Base-by-base conservation (phyloP, 2,888 invertebrate species). In the Stegana nigrithorax region DNA sequence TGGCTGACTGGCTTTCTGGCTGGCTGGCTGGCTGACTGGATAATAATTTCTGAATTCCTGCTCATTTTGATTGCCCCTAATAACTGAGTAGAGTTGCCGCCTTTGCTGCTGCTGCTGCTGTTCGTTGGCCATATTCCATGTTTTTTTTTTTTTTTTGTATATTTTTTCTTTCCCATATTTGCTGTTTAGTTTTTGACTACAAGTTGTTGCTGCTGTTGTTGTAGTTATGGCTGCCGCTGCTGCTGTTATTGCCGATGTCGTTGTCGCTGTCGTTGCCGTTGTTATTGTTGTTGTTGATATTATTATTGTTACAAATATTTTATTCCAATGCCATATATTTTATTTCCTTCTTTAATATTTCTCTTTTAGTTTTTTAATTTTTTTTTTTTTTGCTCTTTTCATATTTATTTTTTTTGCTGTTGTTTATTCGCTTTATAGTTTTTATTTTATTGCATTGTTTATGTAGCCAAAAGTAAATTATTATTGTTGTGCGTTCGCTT, bases 381-480 rank as follows among this genome's bases (percentile, higher is more conserved):
- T 10, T 51, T 51, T 51, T 7, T 51, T 51, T 63, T 56, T 59
- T 62, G 39, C 44, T n/a, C 65, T 42, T 51, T 53, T 64, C 62
- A 53, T 63, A 68, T 64, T 67, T 64, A 66, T 70, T 77, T 73
- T 63, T 67, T 73, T 42, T 36, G 23, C 29, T 29, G 21, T 59
- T 66, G 67, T 75, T 29, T 53, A 23, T 56, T 57, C 25, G 42
- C 44, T 57, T 65, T 65, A 62, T 56, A 39, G 39, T 62, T 65
- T 73, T 77, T 77, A 74, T 79, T 81, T 73, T 77, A 75, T 80
- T 82, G 80, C 81, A 81, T 81, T 82, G 78, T 82, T 82, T 81
- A 81, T 81, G 82, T 73, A 71, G 78, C 68, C 71, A 65, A 75
- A 81, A 81, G 75, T 81, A 78, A 82, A 82, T 80, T 82, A 80